These are phyloP conservation scores for Campaea margaritaria DNA, from an alignment of 2,888 invertebrate genomes.

Conservation along the genomic window DNA sequence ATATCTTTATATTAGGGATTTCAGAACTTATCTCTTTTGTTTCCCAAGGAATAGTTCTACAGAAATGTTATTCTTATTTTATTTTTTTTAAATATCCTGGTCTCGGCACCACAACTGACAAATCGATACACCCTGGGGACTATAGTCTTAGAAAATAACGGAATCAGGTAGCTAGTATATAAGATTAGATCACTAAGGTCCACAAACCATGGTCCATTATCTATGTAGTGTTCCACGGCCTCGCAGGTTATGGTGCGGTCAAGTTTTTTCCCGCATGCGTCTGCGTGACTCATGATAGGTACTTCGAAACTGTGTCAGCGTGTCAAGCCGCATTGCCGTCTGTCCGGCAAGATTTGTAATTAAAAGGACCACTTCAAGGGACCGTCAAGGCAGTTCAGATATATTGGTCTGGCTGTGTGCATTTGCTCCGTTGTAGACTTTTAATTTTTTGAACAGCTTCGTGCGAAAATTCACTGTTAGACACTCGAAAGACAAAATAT, in stretches of 20 bases:
- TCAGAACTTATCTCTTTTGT: too few relatives aligned
- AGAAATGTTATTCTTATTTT: too few relatives aligned
- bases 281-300: slow-evolving; percentile 44
- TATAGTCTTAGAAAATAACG: too few relatives aligned
- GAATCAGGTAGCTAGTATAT: too few relatives aligned
- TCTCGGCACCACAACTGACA: too few relatives aligned
- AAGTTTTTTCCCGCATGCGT: slow-evolving; percentile 50
- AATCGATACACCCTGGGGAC: too few relatives aligned
- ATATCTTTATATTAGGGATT: too few relatives aligned
- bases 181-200: neutral
- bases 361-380: slow-evolving; percentile 40
- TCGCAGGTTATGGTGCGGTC: slow-evolving; percentile 38
- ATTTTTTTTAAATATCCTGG: too few relatives aligned
- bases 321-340: slow-evolving; percentile 42
- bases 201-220: too few relatives aligned
- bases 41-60: too few relatives aligned
- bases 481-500: too few relatives aligned
- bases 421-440: neutral
- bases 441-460: neutral
- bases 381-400: slow-evolving; percentile 33
- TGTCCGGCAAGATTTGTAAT: slow-evolving; percentile 38
- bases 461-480: too few relatives aligned
- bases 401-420: neutral
- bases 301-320: slow-evolving; percentile 48
- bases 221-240: slow-evolving; percentile 6